Percentiles rank a stretch among this genome's conserved stretches.
phyloP scores from a whole-genome alignment of 2,888 invertebrate genomes.

The Hanleya hanleyi region DNA sequence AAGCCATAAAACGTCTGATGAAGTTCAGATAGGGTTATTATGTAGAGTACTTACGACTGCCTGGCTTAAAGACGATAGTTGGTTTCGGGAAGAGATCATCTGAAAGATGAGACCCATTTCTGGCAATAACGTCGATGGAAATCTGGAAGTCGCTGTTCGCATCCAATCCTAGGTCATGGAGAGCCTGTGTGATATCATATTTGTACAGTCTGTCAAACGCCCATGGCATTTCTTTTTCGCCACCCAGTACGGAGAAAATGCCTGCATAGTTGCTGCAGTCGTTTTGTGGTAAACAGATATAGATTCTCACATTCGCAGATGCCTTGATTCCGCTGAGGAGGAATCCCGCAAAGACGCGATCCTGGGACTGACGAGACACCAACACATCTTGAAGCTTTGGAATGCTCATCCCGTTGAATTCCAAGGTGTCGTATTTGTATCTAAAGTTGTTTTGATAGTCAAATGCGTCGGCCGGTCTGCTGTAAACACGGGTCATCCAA shows the following conservation, averaged over 20 bases:
- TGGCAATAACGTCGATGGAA: slow-evolving; percentile 5
- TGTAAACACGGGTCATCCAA: slow-evolving; percentile 22
- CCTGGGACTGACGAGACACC: slow-evolving; percentile 6
- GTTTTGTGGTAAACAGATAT: slow-evolving; percentile 5
- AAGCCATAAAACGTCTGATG: too few species aligned
- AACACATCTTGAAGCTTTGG: slow-evolving; percentile 38
- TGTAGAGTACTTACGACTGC: too few species aligned
- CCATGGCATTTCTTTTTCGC: slow-evolving; percentile 20
- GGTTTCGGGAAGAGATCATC: slow-evolving; percentile 6
- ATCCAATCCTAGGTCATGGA: slow-evolving; percentile 1
- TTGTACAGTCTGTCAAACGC: slow-evolving; percentile 17
- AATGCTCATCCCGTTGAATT: slow-evolving; percentile 41
- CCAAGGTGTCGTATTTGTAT: slow-evolving; percentile 37
- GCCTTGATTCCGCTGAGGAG: slow-evolving; percentile 15
- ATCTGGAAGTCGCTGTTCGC: slow-evolving; percentile 11
- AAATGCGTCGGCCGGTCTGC: slow-evolving; percentile 29
- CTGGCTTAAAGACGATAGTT: slow-evolving; percentile 12
- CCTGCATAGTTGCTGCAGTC: slow-evolving; percentile 18
- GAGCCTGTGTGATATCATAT: slow-evolving; percentile 14
- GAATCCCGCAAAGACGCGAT: slow-evolving; percentile 29
- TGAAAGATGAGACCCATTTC: slow-evolving; percentile 12
- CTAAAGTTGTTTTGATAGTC: slow-evolving; percentile 35
- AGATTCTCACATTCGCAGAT: slow-evolving; percentile 14
- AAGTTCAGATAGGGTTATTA: too few species aligned
- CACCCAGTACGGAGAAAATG: slow-evolving; percentile 18